Base-by-base conservation (phyloP, 2,113 vertebrate genomes). In the Raja brachyura region DNA sequence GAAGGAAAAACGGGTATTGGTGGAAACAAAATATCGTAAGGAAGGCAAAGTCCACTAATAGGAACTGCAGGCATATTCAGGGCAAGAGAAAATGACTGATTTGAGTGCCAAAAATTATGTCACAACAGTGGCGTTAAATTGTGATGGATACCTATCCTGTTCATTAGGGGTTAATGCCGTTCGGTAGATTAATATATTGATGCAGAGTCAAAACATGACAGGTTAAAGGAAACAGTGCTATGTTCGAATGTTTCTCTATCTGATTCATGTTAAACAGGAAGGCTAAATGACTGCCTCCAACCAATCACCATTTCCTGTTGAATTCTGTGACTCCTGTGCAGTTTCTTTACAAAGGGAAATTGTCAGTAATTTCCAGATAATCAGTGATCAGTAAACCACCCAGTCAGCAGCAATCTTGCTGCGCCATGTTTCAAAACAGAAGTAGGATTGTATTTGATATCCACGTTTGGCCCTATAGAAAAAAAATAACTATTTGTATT, bases 351-450 rank as follows among this genome's bases (percentile, higher is more conserved):
- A 94, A 93, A 94, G 95, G 96, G 96, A 94, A 94, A 95, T 94
- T 95, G 94, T 93, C 95, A 95, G 94, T 96, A 97, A 97, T 97
- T 92, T 92, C 68, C 95, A 95, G 94, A 96, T 95, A 96, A 97
- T 97, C 96, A 96, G 93, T 96, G 96, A 96, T 97, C 97, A 96
- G 94, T 92, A 93, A 93, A 94, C 96, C 96, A 96, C 96, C 96
- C 96, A 96, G 94, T 95, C 94, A 94, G 95, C 93, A 83, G 93
- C 93, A 11, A 73, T 59, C 28, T 56, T 92, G 68, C 77, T 78
- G 77, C 39, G 33, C 56, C n/a, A 93, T 88, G 77, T 93, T 93
- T 93, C 22, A 61, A 61, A 93, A 54, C 0, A 5, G 70, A 93
- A 93, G 83, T 76, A 48, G 93, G 16, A 31, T 8, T 94, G 93